A percentile compares a stretch with the other conserved stretches of the same genome.
Conservation (phyloP, 1,140 invertebrate species). For the Drosophila lacteicornis region DNA sequence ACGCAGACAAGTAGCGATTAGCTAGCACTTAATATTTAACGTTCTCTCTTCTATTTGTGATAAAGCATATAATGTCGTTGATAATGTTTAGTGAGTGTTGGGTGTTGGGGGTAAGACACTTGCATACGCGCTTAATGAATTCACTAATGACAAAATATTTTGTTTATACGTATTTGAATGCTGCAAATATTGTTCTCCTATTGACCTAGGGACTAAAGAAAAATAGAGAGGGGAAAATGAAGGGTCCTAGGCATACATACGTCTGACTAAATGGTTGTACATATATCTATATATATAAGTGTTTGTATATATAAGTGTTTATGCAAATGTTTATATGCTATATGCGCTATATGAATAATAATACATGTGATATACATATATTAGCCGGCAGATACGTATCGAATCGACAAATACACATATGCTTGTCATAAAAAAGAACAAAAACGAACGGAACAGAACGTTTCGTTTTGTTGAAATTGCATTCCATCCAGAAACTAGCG, state of each 20-base stretch:
- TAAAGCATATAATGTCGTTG: constrained; percentile 77
- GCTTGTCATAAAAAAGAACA: constrained; percentile 41
- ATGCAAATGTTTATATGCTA: constrained; percentile 35
- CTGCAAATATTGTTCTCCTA: constrained; percentile 50
- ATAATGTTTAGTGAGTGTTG: constrained; percentile 61
- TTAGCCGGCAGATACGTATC: constrained; percentile 29
- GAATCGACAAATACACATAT: constrained; percentile 31
- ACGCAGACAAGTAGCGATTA: constrained; percentile 41
- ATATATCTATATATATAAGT: constrained; percentile 42
- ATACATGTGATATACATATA: constrained; percentile 60
- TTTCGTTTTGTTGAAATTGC: constrained; percentile 32
- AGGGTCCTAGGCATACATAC: constrained; percentile 18
- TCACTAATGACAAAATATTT: constrained; percentile 70
- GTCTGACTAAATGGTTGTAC: constrained; percentile 40
- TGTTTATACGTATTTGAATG: constrained; percentile 12
- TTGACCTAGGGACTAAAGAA: constrained; percentile 59
- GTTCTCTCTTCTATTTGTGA: constrained; percentile 48
- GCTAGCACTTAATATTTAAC: constrained; percentile 55
- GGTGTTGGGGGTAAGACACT: constrained; percentile 59
- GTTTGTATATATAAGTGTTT: constrained; percentile 37
- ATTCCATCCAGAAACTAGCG: constrained; percentile 17
- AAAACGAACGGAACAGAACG: constrained; percentile 27
- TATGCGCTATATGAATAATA: constrained; percentile 57
- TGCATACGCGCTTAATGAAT: constrained; percentile 53
- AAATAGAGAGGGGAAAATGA: constrained; percentile 20